phyloP scores from a whole-genome alignment of 1,140 invertebrate species.

The Lasioglossum baleicum region DNA sequence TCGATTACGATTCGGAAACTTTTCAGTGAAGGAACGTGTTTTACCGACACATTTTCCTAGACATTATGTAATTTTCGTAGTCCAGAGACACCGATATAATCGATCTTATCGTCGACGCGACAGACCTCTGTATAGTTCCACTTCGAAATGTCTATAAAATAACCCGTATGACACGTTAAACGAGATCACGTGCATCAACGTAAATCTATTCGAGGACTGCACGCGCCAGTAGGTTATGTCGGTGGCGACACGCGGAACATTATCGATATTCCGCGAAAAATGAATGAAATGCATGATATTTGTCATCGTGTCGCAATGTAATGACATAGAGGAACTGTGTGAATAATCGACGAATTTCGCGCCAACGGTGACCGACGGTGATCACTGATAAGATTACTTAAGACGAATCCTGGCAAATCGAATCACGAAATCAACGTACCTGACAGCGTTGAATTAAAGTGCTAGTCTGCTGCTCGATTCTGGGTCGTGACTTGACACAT shows the following conservation, averaged over 20 bases:
- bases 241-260: no score
- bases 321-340: no score
- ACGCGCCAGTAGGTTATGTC: slow-evolving; percentile 52
- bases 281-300: slow-evolving; percentile 41
- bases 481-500: slow-evolving; percentile 83
- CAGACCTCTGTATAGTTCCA: neutral
- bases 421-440: slow-evolving; percentile 50
- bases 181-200: neutral
- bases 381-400: neutral
- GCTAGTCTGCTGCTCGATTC: slow-evolving; percentile 77
- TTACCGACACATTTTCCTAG: slow-evolving; percentile 27
- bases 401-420: neutral
- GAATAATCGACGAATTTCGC: neutral
- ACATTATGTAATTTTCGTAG: slow-evolving; percentile 37
- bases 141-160: no score
- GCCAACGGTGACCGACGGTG: neutral
- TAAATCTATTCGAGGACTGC: neutral
- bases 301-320: neutral
- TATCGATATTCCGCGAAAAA: slow-evolving; percentile 24
- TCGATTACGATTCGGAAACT: neutral
- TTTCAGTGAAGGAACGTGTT: neutral
- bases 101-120: neutral
- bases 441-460: slow-evolving; percentile 64
- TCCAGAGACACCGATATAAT: neutral
- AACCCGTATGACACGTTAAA: neutral